Base-by-base conservation (phyloP, 2,113 vertebrate genomes). In the Ursus arctos region DNA sequence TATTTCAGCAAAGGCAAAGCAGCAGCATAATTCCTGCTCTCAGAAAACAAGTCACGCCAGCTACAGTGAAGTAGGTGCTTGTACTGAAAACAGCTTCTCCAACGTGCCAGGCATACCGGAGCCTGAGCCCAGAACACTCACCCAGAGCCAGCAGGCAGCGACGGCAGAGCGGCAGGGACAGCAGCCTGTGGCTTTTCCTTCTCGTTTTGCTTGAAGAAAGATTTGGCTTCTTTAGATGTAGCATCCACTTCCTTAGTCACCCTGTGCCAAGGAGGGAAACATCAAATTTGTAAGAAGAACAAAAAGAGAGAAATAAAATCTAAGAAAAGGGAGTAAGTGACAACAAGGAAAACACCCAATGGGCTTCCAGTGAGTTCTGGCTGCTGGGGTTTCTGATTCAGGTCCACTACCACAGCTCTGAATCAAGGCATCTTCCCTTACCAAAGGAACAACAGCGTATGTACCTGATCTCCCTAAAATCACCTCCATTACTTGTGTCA, bases 201-300 rank as follows among this genome's bases (percentile, higher is more conserved):
- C 92, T 99, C 99, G 18, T 99, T 99, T 83, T 99, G 99, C 97
- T 99, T 99, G 87, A 99, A 98, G 81, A 99, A 99, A 85, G 91
- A 99, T 97, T 99, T 99, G 6, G 99, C 99, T 98, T 99, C 99
- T 97, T 98, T 99, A 53, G 99, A 99, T 89, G 99, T 97, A 18
- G 99, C 99, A 19, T 99, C 99, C 9, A 99, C 99, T 98, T 99
- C 99, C 98, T 99, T 99, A 86, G 99, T 99, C 79, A 99, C 99
- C 98, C 99, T 99, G 98, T 96, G 51, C 55, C 95, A 36, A 40
- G 63, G 24, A 97, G 90, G 96, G 77, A 96, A 36, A 97, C 12
- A 55, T 59, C 15, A 91, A 92, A 24, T 40, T 83, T 98, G 69
- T 84, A 93, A 88, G 55, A 69, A 14, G 36, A 91, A 55, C 76